Conservation (phyloP, 1,140 invertebrate genomes). For the Drosophila nigrodunni region DNA sequence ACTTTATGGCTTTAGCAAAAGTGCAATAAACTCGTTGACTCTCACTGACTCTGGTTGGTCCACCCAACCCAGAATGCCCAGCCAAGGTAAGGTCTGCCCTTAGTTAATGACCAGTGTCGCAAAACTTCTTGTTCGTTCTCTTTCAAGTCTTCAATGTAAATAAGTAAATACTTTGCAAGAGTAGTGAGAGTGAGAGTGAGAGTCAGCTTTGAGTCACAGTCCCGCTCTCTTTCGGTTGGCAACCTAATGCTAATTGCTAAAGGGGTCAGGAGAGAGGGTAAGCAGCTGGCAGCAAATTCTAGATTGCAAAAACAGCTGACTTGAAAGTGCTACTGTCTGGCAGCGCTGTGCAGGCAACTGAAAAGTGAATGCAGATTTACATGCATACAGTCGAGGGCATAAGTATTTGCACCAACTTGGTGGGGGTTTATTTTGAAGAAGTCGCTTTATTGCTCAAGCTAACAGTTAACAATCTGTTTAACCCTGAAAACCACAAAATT, state of each 20-base stretch:
- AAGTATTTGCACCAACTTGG: background rate
- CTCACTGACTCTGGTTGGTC: conserved; percentile 48
- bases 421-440: too few species aligned
- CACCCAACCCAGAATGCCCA: conserved; percentile 4
- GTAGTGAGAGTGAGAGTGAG: conserved; percentile 1
- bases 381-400: background rate
- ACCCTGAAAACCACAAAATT: too few species aligned
- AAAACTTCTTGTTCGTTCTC: conserved; percentile 34
- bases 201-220: conserved; percentile 27
- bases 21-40: conserved; percentile 76
- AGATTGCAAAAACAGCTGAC: conserved; percentile 66
- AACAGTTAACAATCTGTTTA: too few species aligned
- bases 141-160: conserved; percentile 56
- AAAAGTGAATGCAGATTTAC: conserved; percentile 61
- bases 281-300: conserved; percentile 18
- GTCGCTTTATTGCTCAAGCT: too few species aligned
- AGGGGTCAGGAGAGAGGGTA: background rate
- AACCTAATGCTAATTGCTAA: conserved; percentile 35
- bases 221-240: conserved; percentile 9
- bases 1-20: conserved; percentile 59
- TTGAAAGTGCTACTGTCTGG: conserved; percentile 53
- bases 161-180: conserved; percentile 17
- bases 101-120: conserved; percentile 61
- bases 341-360: conserved; percentile 52
- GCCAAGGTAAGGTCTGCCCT: conserved; percentile 1